Conservation (phyloP, 2,797 vertebrate species). For the Anguilla pacifica region DNA sequence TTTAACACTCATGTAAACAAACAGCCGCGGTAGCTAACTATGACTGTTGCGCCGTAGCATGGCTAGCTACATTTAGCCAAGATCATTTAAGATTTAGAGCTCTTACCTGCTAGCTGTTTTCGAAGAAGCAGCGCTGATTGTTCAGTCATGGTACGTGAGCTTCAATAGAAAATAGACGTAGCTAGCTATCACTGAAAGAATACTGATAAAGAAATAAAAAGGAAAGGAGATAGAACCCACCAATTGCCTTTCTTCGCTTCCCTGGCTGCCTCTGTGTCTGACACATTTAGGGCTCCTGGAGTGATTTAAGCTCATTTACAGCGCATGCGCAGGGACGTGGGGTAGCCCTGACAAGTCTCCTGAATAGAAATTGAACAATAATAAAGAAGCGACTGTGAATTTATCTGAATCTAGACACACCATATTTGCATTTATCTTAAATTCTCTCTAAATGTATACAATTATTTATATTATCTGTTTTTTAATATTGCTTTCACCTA, state of each 20-base stretch:
- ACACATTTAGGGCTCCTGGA: constrained; percentile 39
- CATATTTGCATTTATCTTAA: background rate
- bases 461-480: background rate
- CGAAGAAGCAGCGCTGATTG: constrained; percentile 78
- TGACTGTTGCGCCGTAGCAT: background rate
- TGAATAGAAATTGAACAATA: constrained; percentile 27
- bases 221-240: constrained; percentile 32
- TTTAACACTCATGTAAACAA: background rate
- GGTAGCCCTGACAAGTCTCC: constrained; percentile 18
- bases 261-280: constrained; percentile 34
- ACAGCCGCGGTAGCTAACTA: background rate
- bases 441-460: background rate
- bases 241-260: constrained; percentile 21
- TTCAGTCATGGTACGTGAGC: constrained; percentile 75
- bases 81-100: background rate
- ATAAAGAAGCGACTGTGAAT: background rate
- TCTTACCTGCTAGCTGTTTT: constrained; percentile 79
- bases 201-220: constrained; percentile 46
- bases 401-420: background rate
- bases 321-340: constrained; percentile 29
- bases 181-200: constrained; percentile 51
- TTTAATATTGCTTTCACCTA: background rate
- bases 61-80: background rate
- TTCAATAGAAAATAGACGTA: constrained; percentile 52
- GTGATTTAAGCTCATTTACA: constrained; percentile 28